Evolutionary conservation across 2,113 vertebrate genomes (phyloP), one percentile per base, ranked within the genome.

Genomic region (Ameiurus melas): DNA sequence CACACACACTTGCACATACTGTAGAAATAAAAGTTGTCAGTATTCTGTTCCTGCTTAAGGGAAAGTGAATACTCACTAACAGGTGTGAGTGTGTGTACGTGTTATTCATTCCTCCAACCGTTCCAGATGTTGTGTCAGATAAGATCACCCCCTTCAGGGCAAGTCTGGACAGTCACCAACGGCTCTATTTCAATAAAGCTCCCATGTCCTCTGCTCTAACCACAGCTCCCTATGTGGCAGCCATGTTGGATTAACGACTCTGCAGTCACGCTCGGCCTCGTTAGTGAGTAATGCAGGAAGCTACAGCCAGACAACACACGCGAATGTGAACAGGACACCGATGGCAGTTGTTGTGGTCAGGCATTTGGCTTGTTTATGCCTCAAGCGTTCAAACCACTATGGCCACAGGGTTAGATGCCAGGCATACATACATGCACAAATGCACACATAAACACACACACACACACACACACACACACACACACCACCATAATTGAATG

Each of bases 101-200:
- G 62, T 71, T 70, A 53, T 55, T 85, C 64, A 30, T 55, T 68
- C n/a, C 66, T 17, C 5, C 47, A 55, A 13, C 64, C 20, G 33
- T 62, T 83, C 80, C 80, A 83, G 80, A 83, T 83, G 80, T 62
- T 62, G 57, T 36, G 80, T 83, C 80, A 62, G 19, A 79, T 55
- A 55, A 30, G 51, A 79, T 53, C 75, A 53, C 13, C 30, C 55
- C 30, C 79, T 82, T 60, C 79, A 60, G 55, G 55, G 30, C 30
- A 36, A 36, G 9, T 82, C 57, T 83, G 80, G 80, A 83, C 80
- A 83, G 16, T 62, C 33, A 83, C 33, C 57, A 62, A 14, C 17
- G 6, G n/a, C 9, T 53, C 43, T 20, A 33, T 85, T 71, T 71
- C 66, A 70, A 55, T 85, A 70, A 85, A 68, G 20, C 83, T 85